Conservation (phyloP, 2,113 vertebrate genomes). For the Cyanistes caeruleus region DNA sequence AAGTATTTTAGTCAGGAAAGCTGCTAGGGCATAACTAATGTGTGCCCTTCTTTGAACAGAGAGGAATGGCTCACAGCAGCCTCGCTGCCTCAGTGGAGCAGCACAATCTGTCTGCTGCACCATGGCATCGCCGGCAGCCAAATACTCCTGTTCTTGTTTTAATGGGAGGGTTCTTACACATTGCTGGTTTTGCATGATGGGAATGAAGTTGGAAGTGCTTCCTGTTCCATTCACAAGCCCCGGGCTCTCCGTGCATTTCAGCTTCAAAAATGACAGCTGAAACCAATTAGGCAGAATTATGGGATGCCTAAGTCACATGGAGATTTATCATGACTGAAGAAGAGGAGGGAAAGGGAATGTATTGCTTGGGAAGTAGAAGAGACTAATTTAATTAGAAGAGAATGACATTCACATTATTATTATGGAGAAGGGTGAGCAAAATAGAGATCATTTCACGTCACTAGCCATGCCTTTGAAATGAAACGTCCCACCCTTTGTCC, state of each 20-base stretch:
- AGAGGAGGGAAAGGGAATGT: not conserved
- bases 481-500: not conserved
- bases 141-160: conserved; percentile 67
- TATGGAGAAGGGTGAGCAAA: not conserved
- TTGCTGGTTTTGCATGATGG: conserved; percentile 75
- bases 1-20: conserved; percentile 55
- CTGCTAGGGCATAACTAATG: conserved; percentile 61
- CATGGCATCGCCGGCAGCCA: conserved; percentile 71
- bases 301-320: conserved; percentile 47
- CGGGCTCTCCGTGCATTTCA: conserved; percentile 65
- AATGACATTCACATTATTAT: not conserved
- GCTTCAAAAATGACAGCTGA: conserved; percentile 76
- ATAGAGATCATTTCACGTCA: not conserved
- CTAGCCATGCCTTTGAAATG: not conserved
- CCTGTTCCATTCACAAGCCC: conserved; percentile 68
- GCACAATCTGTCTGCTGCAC: conserved; percentile 64
- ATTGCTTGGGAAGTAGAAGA: conserved; percentile 46
- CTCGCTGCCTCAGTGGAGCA: conserved; percentile 43
- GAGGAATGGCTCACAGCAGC: conserved; percentile 57
- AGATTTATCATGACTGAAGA: conserved; percentile 63
- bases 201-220: conserved; percentile 75
- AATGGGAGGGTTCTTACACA: conserved; percentile 71
- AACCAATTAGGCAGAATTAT: conserved; percentile 76
- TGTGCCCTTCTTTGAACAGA: conserved; percentile 37
- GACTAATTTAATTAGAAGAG: conserved; percentile 67